Evolutionary conservation across 1,140 invertebrate genomes (phyloP), one percentile per base, ranked within the genome.

Genomic region (Zelostemma sp.): DNA sequence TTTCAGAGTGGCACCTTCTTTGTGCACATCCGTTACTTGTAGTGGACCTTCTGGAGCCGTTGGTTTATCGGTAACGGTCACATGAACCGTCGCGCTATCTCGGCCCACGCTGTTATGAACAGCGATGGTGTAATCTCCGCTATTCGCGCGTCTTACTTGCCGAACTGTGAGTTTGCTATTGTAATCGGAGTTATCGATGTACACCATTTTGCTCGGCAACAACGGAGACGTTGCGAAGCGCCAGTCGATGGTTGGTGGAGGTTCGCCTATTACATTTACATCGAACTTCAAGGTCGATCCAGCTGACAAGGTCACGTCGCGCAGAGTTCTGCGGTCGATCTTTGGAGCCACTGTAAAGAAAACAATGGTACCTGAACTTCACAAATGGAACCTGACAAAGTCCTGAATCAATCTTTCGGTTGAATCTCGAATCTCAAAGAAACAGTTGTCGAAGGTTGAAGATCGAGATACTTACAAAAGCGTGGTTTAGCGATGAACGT

Each of bases 261-360:
- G 96, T 86, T 98, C 96, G 61, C 96, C 96, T 76, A 91, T 94
- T 40, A 98, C 92, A 66, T 91, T 92, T 1, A 94, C 95, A 74
- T 98, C 96, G 73, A 96, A 91, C 84, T 96, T 97, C n/a, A 98
- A 88, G 25, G 94, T 90, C 3, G 95, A 92, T 21, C 96, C 96
- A 56, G 94, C 93, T n/a, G 95, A 96, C 38, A 98, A 83, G 0
- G 92, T 95, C 21, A 98, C 87, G 77, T 97, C 94, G 35, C 93
- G 89, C 6, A 98, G 86, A 77, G 96, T 95, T 55, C 94, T 90
- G 45, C 96, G 88, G 81, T 98, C 96, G 85, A 99, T 99, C 86
- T 95, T 96, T 21, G 98, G 97, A 56, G 95, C 93, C 81, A 98
- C 90, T 93, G 78, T 71, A 81, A 82, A 65, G 77, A 57, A 25